phyloP scores from a whole-genome alignment of 1,140 invertebrate genomes.

The Condylostylus longicornis region DNA sequence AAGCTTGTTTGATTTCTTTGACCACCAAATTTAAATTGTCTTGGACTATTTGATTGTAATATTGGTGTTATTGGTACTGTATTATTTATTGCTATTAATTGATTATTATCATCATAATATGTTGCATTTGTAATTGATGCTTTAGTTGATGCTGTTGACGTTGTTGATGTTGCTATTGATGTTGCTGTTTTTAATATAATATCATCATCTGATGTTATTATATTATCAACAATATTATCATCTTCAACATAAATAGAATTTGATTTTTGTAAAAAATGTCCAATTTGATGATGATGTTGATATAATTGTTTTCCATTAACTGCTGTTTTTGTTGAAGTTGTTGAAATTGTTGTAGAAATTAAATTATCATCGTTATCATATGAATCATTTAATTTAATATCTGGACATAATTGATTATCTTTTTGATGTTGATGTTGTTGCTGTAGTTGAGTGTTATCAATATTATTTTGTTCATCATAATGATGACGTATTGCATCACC shows the following conservation, averaged over 20 bases:
- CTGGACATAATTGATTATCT: not conserved
- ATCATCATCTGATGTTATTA: not conserved
- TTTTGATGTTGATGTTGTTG: not conserved
- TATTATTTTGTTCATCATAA: not conserved
- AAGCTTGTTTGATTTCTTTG: slow-evolving; percentile 54
- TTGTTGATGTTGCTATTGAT: not conserved
- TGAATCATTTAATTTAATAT: not conserved
- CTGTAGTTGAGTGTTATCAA: not conserved
- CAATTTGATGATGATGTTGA: slow-evolving; percentile 1
- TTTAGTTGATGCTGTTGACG: not conserved
- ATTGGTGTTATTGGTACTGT: no score
- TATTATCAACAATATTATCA: slow-evolving; percentile 1
- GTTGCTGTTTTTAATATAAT: not conserved
- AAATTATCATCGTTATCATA: not conserved
- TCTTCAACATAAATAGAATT: slow-evolving; percentile 11
- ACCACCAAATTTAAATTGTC: not conserved
- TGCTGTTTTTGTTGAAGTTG: not conserved
- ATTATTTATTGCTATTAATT: no score
- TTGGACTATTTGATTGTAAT: no score
- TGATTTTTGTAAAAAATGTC: slow-evolving; percentile 5
- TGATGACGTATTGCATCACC: slow-evolving; percentile 2
- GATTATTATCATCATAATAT: no score
- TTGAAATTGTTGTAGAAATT: not conserved
- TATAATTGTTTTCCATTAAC: slow-evolving; percentile 7
- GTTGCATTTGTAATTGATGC: not conserved